Percentiles rank a stretch among this genome's conserved stretches.
Conservation (phyloP, 2,888 invertebrate genomes). For the Archips crataeganus region DNA sequence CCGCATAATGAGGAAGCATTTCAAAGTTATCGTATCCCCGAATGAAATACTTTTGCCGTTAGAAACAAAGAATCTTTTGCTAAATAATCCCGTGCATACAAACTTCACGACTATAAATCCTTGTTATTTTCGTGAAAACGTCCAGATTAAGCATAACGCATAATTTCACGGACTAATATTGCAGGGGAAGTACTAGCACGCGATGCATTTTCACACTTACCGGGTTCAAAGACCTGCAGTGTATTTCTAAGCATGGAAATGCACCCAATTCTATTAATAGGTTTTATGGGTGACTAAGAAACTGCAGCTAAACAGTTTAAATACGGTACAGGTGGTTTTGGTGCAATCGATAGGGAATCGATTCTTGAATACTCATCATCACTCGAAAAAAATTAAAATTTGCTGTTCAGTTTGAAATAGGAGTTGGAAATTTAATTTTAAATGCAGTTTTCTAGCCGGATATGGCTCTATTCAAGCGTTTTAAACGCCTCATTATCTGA, state of each 20-base stretch:
- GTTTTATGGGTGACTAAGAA: slow-evolving; percentile 16
- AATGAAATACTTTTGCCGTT: background rate
- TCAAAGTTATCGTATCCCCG: too few relatives aligned
- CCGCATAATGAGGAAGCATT: too few relatives aligned
- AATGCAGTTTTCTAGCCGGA: too few relatives aligned
- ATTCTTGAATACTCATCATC: too few relatives aligned
- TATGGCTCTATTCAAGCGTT: too few relatives aligned
- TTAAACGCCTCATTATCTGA: too few relatives aligned
- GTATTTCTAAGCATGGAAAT: slow-evolving; percentile 33
- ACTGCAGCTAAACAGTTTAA: slow-evolving; percentile 13
- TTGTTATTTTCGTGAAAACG: slow-evolving; percentile 14
- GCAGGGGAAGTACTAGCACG: slow-evolving; percentile 18
- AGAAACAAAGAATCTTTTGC: background rate
- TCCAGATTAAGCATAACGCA: slow-evolving; percentile 18
- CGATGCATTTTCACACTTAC: slow-evolving; percentile 22
- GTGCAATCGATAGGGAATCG: background rate
- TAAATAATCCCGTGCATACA: slow-evolving; percentile 49
- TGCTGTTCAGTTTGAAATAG: too few relatives aligned
- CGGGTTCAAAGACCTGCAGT: slow-evolving; percentile 27
- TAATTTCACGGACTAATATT: slow-evolving; percentile 23
- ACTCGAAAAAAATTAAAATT: too few relatives aligned
- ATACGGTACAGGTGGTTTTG: background rate
- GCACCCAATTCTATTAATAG: slow-evolving; percentile 16
- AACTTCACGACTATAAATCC: slow-evolving; percentile 12
- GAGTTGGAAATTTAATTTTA: too few relatives aligned